phyloP scores from a whole-genome alignment of 1,140 invertebrate genomes.

The Micrasema minimum region DNA sequence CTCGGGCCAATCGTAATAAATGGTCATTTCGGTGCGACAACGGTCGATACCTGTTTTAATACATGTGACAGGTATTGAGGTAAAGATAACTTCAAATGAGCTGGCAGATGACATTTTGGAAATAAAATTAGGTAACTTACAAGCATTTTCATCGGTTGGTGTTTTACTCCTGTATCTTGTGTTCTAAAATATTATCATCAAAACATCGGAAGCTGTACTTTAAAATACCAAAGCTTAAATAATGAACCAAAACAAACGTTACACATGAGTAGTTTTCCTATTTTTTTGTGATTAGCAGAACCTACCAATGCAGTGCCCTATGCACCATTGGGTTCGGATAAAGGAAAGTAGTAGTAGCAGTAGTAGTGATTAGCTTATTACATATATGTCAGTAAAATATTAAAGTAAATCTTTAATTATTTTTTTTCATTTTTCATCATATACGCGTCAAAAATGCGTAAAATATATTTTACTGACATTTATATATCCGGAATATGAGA shows the following conservation, averaged over 20 bases:
- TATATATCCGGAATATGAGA: not conserved
- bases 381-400: too few relatives aligned
- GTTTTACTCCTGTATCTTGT: not conserved
- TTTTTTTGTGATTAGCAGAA: too few relatives aligned
- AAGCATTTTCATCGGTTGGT: not conserved
- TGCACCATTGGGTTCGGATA: too few relatives aligned
- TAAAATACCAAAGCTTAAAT: not conserved
- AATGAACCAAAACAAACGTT: not conserved
- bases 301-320: too few relatives aligned
- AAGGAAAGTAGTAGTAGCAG: too few relatives aligned
- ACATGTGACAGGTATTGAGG: conserved; percentile 30
- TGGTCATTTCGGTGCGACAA: conserved; percentile 28
- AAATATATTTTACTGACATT: too few relatives aligned
- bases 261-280: too few relatives aligned
- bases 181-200: not conserved
- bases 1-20: conserved; percentile 15
- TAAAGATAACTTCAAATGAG: not conserved
- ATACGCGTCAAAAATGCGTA: too few relatives aligned
- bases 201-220: not conserved
- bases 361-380: too few relatives aligned
- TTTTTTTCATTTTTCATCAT: too few relatives aligned
- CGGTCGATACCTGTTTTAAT: conserved; percentile 33
- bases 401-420: too few relatives aligned
- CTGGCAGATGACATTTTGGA: conserved; percentile 6
- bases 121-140: not conserved